Percentiles rank a stretch among this genome's conserved stretches.
phyloP scores from a whole-genome alignment of 2,113 vertebrate species.

The Bombycilla garrulus region DNA sequence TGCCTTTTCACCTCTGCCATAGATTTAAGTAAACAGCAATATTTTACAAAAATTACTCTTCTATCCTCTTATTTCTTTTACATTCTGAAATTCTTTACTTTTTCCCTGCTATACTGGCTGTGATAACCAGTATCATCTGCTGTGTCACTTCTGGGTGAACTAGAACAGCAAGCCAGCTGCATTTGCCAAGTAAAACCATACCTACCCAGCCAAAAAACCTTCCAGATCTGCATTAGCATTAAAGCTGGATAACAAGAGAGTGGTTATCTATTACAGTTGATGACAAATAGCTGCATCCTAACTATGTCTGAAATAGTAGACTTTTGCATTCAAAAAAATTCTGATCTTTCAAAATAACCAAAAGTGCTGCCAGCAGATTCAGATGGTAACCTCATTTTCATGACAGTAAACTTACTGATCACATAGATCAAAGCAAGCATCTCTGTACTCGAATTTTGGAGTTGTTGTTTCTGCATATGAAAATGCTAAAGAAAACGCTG shows the following conservation, averaged over 20 bases:
- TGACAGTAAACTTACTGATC: background rate
- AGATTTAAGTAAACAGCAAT: background rate
- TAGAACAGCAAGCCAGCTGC: background rate
- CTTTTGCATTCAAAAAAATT: background rate
- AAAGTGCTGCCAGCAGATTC: background rate
- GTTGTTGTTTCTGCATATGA: background rate
- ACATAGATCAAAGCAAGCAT: background rate
- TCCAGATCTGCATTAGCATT: background rate
- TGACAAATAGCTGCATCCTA: background rate
- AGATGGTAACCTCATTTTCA: background rate
- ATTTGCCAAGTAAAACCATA: background rate
- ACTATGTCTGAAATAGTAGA: background rate
- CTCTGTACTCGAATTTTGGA: background rate
- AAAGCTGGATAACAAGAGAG: background rate
- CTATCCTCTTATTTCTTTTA: background rate
- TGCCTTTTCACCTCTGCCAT: background rate
- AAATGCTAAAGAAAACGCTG: background rate
- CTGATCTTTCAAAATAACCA: background rate
- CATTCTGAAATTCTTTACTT: background rate
- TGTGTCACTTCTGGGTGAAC: background rate
- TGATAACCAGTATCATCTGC: background rate
- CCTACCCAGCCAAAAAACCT: background rate
- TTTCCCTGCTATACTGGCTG: background rate
- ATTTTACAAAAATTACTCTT: background rate
- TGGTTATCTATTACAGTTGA: background rate